Percentiles rank a stretch among this genome's conserved stretches.
These are phyloP conservation scores for Lepidocolaptes lacrymiger DNA, from an alignment of 2,797 vertebrate genomes.

Conservation along the genomic window DNA sequence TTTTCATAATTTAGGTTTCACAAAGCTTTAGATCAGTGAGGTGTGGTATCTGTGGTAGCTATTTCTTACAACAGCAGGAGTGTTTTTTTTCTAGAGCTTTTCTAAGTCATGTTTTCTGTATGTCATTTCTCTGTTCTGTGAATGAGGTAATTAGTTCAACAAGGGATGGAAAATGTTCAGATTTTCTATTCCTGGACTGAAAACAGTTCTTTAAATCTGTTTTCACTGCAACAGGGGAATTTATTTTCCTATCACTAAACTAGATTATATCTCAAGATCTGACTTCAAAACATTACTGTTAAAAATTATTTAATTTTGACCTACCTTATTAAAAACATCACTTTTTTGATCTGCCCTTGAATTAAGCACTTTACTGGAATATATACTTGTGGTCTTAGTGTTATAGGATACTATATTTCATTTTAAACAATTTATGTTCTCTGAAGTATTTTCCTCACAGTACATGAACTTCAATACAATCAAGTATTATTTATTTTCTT, in stretches of 20 bases:
- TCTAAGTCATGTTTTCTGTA: not conserved
- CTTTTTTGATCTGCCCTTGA: not conserved
- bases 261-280: not conserved
- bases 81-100: not conserved
- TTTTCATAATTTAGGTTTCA: not conserved
- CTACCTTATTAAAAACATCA: not conserved
- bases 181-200: not conserved
- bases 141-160: not conserved
- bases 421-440: not conserved
- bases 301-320: not conserved
- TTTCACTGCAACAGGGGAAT: not conserved
- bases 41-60: accelerated
- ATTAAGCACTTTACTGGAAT: not conserved
- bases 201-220: not conserved
- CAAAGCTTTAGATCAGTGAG: not conserved
- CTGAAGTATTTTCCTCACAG: not conserved
- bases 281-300: not conserved
- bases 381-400: not conserved
- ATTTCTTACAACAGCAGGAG: not conserved
- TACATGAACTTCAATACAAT: not conserved
- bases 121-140: not conserved
- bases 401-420: not conserved
- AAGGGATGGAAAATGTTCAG: not conserved
- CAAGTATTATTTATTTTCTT: not conserved
- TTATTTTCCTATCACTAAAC: not conserved